These are phyloP conservation scores for Thysanoteuthis rhombus DNA, from an alignment of 2,888 invertebrate species.

Conservation along the genomic window DNA sequence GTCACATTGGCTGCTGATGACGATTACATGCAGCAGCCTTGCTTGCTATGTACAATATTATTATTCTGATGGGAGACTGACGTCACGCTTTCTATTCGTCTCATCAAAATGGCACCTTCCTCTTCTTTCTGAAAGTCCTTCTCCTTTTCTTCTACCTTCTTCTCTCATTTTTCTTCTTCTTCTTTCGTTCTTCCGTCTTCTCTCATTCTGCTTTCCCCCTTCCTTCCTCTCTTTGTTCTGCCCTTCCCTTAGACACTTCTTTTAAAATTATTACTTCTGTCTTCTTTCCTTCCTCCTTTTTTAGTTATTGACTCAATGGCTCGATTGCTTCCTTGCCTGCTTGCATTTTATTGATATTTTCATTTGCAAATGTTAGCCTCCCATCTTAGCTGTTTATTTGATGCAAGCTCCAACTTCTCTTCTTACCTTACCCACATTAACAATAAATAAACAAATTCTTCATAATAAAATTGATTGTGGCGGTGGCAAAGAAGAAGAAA, in stretches of 20 bases:
- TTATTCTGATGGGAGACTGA: not conserved
- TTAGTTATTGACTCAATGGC: not conserved
- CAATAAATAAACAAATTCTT: not conserved
- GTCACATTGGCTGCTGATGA: slow-evolving; percentile 24
- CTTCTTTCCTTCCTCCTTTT: not conserved
- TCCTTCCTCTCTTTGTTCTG: too few species aligned
- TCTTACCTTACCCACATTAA: not conserved
- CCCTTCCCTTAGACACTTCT: not conserved
- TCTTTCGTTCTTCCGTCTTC: not conserved
- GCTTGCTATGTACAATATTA: not conserved
- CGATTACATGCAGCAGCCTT: not conserved
- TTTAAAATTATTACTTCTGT: not conserved
- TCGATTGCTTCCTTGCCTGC: not conserved
- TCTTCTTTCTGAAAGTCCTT: not conserved
- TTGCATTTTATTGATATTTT: not conserved
- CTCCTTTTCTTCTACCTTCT: not conserved
- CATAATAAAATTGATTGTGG: too few species aligned
- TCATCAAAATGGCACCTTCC: not conserved
- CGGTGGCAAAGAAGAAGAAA: too few species aligned
- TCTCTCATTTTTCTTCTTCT: too few species aligned
- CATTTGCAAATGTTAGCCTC: not conserved
- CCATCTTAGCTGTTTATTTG: not conserved
- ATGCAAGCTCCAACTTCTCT: not conserved
- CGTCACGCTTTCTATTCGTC: not conserved
- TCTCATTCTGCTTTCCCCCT: not conserved